A percentile compares a stretch with the other conserved stretches of the same genome.
Conservation (phyloP, 2,113 vertebrate species). For the Argyrosomus japonicus region DNA sequence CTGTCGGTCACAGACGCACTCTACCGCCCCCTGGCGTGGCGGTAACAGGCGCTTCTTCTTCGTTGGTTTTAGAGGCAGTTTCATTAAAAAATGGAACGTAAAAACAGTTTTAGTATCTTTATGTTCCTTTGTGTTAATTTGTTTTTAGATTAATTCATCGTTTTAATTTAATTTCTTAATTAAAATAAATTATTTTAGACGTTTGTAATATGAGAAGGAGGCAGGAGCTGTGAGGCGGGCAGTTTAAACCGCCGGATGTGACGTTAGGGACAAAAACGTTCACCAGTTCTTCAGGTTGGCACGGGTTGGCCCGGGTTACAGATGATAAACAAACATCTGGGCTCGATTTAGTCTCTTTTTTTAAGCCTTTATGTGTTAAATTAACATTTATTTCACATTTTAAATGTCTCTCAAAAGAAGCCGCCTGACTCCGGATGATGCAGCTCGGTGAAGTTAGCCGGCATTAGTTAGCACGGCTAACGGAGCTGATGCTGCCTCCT, state of each 20-base stretch:
- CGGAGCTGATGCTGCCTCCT: neutral
- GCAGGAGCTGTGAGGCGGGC: slow-evolving; percentile 49
- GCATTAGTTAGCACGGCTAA: slow-evolving; percentile 7
- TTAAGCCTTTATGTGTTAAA: fast-evolving
- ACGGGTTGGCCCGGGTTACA: slow-evolving; percentile 55
- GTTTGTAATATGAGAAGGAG: neutral
- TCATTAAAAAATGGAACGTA: too few species aligned
- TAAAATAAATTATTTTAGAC: neutral
- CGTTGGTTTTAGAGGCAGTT: too few species aligned
- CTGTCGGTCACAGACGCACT: neutral
- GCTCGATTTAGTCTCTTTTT: fast-evolving
- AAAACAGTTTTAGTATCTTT: neutral
- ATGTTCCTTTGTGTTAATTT: neutral
- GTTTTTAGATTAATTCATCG: neutral
- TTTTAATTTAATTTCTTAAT: too few species aligned
- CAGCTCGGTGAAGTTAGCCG: neutral
- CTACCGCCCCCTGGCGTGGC: neutral
- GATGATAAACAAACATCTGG: slow-evolving; percentile 12
- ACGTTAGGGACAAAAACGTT: slow-evolving; percentile 41
- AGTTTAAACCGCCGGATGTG: slow-evolving; percentile 80
- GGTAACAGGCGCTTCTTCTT: neutral
- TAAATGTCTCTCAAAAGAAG: neutral
- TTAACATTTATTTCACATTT: neutral
- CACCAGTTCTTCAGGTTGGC: slow-evolving; percentile 17
- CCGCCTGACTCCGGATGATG: fast-evolving